phyloP scores from a whole-genome alignment of 2,113 vertebrate species.

The Rhabdornis inornatus region DNA sequence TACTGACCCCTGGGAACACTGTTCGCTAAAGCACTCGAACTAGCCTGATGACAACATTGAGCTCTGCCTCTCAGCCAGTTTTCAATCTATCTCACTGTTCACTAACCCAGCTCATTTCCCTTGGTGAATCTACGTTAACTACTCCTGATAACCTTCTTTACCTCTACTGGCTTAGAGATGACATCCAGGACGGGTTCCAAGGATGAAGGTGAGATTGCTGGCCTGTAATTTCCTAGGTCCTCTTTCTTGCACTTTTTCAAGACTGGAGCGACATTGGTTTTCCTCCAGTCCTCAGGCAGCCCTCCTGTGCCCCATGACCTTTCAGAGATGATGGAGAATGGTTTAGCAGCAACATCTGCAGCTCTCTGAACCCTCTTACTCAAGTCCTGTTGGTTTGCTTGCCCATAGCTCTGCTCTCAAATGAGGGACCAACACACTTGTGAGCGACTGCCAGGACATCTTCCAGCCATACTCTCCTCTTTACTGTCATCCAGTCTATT shows the following conservation, averaged over 20 bases:
- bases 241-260: not conserved
- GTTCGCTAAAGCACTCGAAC: not conserved
- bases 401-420: accelerated
- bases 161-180: not conserved
- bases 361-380: not conserved
- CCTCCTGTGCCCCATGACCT: accelerated
- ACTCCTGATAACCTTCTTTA: not conserved
- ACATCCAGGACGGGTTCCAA: not conserved
- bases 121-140: not conserved
- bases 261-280: accelerated
- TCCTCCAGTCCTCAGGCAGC: not conserved
- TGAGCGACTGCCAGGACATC: not conserved
- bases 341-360: not conserved
- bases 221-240: not conserved
- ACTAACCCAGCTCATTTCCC: not conserved
- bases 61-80: not conserved
- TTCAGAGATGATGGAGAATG: not conserved
- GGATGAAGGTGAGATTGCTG: not conserved
- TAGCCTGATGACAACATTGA: not conserved
- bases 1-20: not conserved
- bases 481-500: not conserved
- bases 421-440: not conserved
- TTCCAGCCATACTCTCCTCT: not conserved
- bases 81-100: not conserved
- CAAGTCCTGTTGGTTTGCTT: not conserved